A percentile compares a stretch with the other conserved stretches of the same genome.
These are phyloP conservation scores for Spilogale gracilis DNA, from an alignment of 2,113 vertebrate genomes.

Conservation along the genomic window DNA sequence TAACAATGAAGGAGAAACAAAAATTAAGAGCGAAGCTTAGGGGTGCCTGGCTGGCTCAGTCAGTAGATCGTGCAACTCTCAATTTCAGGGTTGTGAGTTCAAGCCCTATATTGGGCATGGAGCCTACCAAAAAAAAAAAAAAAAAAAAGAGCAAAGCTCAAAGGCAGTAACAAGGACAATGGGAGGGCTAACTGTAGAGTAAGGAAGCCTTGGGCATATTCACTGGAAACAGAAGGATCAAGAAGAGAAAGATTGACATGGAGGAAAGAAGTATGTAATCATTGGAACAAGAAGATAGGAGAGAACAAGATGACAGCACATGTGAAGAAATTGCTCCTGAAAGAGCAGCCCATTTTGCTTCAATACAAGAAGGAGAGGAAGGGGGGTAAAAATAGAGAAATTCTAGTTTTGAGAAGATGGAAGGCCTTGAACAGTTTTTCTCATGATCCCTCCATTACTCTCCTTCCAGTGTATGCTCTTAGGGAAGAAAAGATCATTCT, in stretches of 20 bases:
- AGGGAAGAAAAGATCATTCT: neutral
- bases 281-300: neutral
- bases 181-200: neutral
- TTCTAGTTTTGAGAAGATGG: neutral
- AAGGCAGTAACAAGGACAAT: neutral
- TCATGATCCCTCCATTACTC: neutral
- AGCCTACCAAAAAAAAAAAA: neutral
- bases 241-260: neutral
- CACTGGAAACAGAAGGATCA: neutral
- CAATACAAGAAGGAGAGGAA: neutral
- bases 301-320: neutral
- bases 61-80: neutral
- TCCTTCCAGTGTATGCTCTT: neutral
- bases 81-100: neutral
- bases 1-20: neutral
- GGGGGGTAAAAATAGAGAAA: neutral
- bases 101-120: neutral
- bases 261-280: neutral
- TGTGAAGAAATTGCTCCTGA: neutral
- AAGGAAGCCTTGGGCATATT: neutral
- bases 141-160: neutral
- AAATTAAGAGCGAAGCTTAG: neutral
- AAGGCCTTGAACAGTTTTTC: neutral
- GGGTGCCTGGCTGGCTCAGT: neutral
- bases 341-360: neutral